Evolutionary conservation across 2,113 vertebrate species (phyloP), one percentile per base, ranked within the genome.

Genomic region (Hippocampus guttulatus): DNA sequence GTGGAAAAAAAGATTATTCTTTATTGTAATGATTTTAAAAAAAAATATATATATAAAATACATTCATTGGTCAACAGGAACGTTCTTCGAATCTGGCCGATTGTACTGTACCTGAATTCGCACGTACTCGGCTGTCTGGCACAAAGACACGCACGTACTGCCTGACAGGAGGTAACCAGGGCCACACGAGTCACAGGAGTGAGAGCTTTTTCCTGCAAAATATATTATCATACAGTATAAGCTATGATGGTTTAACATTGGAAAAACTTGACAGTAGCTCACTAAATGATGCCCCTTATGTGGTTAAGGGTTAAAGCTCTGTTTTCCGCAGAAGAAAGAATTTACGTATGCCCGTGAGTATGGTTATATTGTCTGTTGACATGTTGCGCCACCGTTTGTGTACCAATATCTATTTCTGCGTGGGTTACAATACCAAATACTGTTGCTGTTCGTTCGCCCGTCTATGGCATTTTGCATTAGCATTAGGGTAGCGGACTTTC

Each of bases 181-280:
- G 68, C 92, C 91, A 72, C 95, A 98, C 7, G 94, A 94, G 27
- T 90, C 92, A 75, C 96, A 98, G 18, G 85, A 82, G 27, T 90
- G 66, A 0, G 84, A 74, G 10, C 75, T 89, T 33, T 88, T 91
- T 43, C 92, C 96, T 96, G 81, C 67, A 45, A 65, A 47, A 65
- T 15, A 45, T 27, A 3, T 15, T n/a, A 25, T 20, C 27, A 30
- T 18, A 33, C 1, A 27, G 5, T 27, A 16, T 58, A 58, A 58
- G 10, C 57, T 15, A 27, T 33, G 58, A 61, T 6, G 8, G 2
- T 18, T 18, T 16, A 18, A 5, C 15, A 58, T 10, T 58, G 55
- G 12, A 58, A 27, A 3, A 27, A 27, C 20, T 51, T 51, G 18
- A 18, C 15, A 49, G 47, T 45, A 49, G 16, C 51, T 52, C 21